Evolutionary conservation across 2,113 vertebrate genomes (phyloP).

Genomic region (Calypte anna): DNA sequence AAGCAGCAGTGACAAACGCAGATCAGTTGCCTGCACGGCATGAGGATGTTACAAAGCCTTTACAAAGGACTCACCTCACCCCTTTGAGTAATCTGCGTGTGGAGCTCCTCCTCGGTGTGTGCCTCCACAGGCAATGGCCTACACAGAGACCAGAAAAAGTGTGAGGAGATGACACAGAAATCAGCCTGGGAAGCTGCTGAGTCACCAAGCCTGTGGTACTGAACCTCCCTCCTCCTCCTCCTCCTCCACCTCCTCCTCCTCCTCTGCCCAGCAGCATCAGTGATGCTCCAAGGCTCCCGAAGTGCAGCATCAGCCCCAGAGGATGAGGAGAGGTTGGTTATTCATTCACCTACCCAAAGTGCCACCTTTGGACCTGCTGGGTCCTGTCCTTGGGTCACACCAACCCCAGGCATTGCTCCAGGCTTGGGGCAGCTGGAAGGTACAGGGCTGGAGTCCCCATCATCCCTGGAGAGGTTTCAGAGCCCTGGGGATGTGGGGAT

Average conservation of each 20-base stretch:
- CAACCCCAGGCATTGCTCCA: too few species aligned
- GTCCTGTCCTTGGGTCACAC: too few species aligned
- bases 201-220: background rate
- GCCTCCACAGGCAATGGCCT: background rate
- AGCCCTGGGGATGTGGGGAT: too few species aligned
- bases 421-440: too few species aligned
- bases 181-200: background rate
- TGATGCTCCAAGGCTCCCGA: background rate
- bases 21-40: background rate
- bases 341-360: background rate
- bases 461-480: too few species aligned
- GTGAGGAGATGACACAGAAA: background rate
- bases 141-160: background rate
- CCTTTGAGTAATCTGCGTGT: background rate
- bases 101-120: rapidly evolving
- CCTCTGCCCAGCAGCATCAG: background rate
- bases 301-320: background rate
- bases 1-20: background rate
- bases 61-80: rapidly evolving
- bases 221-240: background rate
- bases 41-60: background rate
- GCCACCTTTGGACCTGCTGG: background rate
- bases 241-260: background rate
- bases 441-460: too few species aligned
- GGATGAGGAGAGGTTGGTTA: background rate